Percentiles rank a stretch among this genome's conserved stretches.
These are phyloP conservation scores for Eupithecia centaureata DNA, from an alignment of 2,888 invertebrate genomes.

Conservation along the genomic window DNA sequence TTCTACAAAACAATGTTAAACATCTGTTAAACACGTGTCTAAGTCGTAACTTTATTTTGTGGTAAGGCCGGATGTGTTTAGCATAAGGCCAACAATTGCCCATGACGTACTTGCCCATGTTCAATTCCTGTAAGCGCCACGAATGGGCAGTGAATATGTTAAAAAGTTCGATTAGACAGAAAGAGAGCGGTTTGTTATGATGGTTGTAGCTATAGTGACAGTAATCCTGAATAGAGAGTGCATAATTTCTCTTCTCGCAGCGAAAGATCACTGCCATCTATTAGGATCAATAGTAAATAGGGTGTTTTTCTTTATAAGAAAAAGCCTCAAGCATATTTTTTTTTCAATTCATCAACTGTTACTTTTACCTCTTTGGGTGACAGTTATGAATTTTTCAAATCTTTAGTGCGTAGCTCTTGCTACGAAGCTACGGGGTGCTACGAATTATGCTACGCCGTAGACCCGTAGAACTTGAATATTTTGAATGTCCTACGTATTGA, in stretches of 20 bases:
- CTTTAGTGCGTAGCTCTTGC: neutral
- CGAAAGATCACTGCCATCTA: neutral
- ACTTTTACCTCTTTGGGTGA: neutral
- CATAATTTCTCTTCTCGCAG: neutral
- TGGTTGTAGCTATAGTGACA: neutral
- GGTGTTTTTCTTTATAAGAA: neutral
- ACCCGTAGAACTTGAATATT: neutral
- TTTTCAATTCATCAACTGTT: too few relatives aligned
- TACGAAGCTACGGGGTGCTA: neutral
- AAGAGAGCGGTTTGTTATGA: neutral
- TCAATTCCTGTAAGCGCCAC: neutral
- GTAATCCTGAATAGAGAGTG: neutral
- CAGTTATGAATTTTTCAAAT: neutral
- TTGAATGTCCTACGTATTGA: neutral
- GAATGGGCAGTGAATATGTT: too few relatives aligned
- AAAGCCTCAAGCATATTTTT: too few relatives aligned
- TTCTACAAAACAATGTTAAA: too few relatives aligned
- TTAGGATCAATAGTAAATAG: neutral
- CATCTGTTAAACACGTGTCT: too few relatives aligned
- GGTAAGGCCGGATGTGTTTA: too few relatives aligned
- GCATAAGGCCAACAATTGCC: too few relatives aligned
- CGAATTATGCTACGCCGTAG: conserved; percentile 25
- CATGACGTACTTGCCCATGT: neutral
- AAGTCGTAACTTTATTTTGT: too few relatives aligned
- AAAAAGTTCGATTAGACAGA: neutral